Evolutionary conservation across 2,888 invertebrate species (phyloP), one percentile per base, ranked within the genome.

Genomic region (Nymphalis c-album): DNA sequence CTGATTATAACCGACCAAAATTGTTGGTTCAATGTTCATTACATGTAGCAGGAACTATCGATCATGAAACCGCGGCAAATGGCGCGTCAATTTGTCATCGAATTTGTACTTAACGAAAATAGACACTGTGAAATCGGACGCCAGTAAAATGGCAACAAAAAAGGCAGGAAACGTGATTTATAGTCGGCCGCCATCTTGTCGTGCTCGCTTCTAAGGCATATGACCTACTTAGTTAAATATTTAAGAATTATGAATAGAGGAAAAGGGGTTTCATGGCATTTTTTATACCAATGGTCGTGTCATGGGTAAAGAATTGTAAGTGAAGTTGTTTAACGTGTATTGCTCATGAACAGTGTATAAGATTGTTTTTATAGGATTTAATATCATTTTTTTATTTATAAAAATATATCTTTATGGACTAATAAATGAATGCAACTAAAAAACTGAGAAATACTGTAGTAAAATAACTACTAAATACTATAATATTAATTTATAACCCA

Each of bases 111-210:
- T 73, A 76, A 78, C 78, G 77, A 78, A 80, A 84, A 85, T 80
- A 80, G 81, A 78, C 80, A 78, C 78, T 76, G 77, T 79, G 78
- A 80, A 82, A 83, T 80, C 82, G 79, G 78, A 80, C 73, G 77
- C 78, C 75, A 76, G 76, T 75, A 78, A 78, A 80, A 78, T 46
- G 76, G 70, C 77, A 79, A 75, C 79, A 79, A 82, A 83, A 81
- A 80, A 77, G 73, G 74, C 77, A 73, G 78, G 74, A 80, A 80
- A 22, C 31, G 55, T 55, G 55, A 55, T 55, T 55, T 55, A 55
- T 55, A 55, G 78, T 71, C 76, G 74, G 77, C 62, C 59, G 69
- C 83, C 83, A 82, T 84, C 77, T 80, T 79, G 76, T 74, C 68
- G 26, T 53, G 26, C 53, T 70, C 63, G 74, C 73, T 73, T 50